phyloP scores from a whole-genome alignment of 1,140 invertebrate genomes.

The Drosophila orosa region DNA sequence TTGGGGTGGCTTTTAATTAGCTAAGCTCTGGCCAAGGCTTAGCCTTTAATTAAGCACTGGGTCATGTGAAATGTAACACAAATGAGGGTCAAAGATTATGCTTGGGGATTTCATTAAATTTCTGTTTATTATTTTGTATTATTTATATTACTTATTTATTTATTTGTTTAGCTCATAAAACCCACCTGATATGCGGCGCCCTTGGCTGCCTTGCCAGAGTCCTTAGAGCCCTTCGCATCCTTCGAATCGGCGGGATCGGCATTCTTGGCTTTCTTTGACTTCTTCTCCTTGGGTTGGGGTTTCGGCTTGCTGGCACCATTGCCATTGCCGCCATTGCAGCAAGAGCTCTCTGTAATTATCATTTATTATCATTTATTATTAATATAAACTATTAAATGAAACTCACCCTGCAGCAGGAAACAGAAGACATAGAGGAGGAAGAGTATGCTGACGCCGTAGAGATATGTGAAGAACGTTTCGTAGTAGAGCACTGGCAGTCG shows the following conservation, averaged over 20 bases:
- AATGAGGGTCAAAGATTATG: background rate
- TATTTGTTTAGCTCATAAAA: background rate
- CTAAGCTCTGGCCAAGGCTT: background rate
- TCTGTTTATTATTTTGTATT: too few relatives aligned
- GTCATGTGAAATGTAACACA: conserved; percentile 4
- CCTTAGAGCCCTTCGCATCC: conserved; percentile 85
- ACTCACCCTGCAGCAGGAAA: conserved; percentile 93
- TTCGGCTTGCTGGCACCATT: conserved; percentile 86
- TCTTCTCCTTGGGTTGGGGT: conserved; percentile 89
- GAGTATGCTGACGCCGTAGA: conserved; percentile 97
- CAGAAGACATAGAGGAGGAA: conserved; percentile 98
- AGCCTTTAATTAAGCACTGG: conserved; percentile 5
- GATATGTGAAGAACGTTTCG: conserved; percentile 98
- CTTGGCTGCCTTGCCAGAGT: conserved; percentile 85
- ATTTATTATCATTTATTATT: too few relatives aligned
- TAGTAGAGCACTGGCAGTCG: conserved; percentile 95
- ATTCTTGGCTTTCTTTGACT: conserved; percentile 89
- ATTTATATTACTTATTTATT: too few relatives aligned
- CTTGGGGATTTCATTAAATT: too few relatives aligned
- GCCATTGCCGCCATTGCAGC: conserved; percentile 87
- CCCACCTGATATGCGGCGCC: conserved; percentile 87
- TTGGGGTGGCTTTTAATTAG: conserved; percentile 34
- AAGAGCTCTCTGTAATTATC: conserved; percentile 89
- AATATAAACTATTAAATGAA: background rate
- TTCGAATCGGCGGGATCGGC: conserved; percentile 85